phyloP scores from a whole-genome alignment of 1,140 invertebrate species.

The Colletes gigas region DNA sequence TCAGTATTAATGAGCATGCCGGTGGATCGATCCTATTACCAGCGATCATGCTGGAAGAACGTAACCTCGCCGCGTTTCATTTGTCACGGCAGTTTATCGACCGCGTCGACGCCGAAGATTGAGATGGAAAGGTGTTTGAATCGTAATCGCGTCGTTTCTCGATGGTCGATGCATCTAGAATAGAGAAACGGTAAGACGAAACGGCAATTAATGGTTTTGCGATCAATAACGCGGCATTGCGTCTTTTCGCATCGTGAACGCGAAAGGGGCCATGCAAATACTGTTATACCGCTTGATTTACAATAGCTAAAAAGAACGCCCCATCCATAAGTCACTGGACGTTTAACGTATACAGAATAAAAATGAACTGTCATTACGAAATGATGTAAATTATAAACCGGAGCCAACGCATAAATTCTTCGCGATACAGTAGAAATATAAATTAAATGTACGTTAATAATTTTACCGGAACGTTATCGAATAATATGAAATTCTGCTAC shows the following conservation, averaged over 20 bases:
- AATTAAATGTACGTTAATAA: no score
- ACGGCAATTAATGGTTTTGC: conserved; percentile 4
- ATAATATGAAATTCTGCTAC: no score
- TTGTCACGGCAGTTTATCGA: conserved; percentile 67
- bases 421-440: no score
- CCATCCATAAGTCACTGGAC: no score
- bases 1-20: no score
- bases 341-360: no score
- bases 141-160: conserved; percentile 29
- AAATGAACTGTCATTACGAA: no score
- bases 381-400: no score
- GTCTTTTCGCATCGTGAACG: not conserved
- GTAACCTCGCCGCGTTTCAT: conserved; percentile 61
- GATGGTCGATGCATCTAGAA: conserved; percentile 18
- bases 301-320: no score
- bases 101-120: conserved; percentile 18
- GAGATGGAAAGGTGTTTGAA: conserved; percentile 33
- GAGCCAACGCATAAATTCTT: no score
- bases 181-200: conserved; percentile 4
- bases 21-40: not conserved
- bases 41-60: conserved; percentile 54
- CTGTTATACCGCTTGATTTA: not conserved
- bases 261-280: no score
- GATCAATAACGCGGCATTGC: not conserved
- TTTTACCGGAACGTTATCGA: no score